Percentiles rank a stretch among this genome's conserved stretches.
Conservation (phyloP, 2,797 vertebrate genomes). For the Argentina silus region DNA sequence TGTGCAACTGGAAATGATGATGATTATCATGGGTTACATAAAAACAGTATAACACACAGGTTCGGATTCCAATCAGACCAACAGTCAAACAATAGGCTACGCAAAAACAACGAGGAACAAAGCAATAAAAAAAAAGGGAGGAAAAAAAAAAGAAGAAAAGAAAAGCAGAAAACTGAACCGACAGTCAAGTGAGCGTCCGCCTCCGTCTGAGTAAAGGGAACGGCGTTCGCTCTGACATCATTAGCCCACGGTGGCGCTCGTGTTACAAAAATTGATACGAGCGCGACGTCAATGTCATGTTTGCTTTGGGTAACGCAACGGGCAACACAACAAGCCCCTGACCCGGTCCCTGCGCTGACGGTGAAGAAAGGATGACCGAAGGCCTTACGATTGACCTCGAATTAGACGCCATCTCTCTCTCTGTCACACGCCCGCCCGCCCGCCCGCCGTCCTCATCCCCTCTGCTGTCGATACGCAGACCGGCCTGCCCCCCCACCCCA, state of each 20-base stretch:
- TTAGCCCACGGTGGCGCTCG: slow-evolving; percentile 48
- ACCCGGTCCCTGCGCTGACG: slow-evolving; percentile 51
- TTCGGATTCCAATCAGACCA: too few relatives aligned
- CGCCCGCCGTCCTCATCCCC: slow-evolving; percentile 63
- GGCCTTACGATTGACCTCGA: slow-evolving; percentile 78
- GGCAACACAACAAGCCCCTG: slow-evolving; percentile 72
- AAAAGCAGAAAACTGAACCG: too few relatives aligned
- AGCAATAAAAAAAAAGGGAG: too few relatives aligned
- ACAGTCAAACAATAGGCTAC: too few relatives aligned
- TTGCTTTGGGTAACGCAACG: slow-evolving; percentile 72
- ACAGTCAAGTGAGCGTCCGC: slow-evolving; percentile 38
- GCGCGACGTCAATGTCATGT: slow-evolving; percentile 62
- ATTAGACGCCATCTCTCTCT: slow-evolving; percentile 76
- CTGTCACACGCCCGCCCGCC: slow-evolving; percentile 80
- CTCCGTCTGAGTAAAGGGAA: slow-evolving; percentile 40
- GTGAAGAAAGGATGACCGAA: slow-evolving; percentile 48
- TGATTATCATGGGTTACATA: too few relatives aligned
- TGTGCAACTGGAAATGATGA: too few relatives aligned
- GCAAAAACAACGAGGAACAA: too few relatives aligned
- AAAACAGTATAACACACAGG: too few relatives aligned
- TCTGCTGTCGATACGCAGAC: slow-evolving; percentile 76
- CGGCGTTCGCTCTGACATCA: slow-evolving; percentile 52
- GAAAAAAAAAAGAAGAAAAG: too few relatives aligned
- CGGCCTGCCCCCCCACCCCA: slow-evolving; percentile 24
- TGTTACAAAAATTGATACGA: slow-evolving; percentile 72